Evolutionary conservation across 2,797 vertebrate genomes (phyloP).

Genomic region (Orestias chungarensis): DNA sequence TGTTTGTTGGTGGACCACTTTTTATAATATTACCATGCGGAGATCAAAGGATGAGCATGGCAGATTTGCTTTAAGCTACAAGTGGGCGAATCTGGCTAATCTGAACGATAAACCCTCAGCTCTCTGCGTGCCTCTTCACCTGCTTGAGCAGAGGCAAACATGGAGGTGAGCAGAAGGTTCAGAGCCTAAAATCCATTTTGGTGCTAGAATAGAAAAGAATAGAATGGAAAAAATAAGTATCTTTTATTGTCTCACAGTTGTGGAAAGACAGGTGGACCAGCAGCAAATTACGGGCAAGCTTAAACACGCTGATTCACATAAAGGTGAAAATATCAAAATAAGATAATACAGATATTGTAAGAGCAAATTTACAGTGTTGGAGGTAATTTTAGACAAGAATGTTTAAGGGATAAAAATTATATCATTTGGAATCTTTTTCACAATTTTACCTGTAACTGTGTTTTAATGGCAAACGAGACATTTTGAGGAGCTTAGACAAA

Average conservation of each 20-base stretch:
- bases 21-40: not conserved
- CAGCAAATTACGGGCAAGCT: not conserved
- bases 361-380: not conserved
- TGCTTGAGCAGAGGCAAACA: not conserved
- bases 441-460: not conserved
- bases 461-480: not conserved
- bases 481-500: not conserved
- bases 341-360: not conserved
- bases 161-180: not conserved
- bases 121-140: not conserved
- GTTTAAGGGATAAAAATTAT: not conserved
- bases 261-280: not conserved
- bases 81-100: slow-evolving; percentile 2
- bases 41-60: not conserved
- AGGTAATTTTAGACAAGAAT: not conserved
- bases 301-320: not conserved
- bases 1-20: not conserved
- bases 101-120: not conserved
- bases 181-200: not conserved
- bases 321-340: not conserved
- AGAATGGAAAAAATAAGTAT: not conserved
- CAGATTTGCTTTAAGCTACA: not conserved
- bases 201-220: not conserved
- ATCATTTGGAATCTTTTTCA: not conserved
- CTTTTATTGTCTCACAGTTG: not conserved